These are phyloP conservation scores for Trypoxylus dichotomus DNA, from an alignment of 1,140 invertebrate genomes.

Conservation along the genomic window DNA sequence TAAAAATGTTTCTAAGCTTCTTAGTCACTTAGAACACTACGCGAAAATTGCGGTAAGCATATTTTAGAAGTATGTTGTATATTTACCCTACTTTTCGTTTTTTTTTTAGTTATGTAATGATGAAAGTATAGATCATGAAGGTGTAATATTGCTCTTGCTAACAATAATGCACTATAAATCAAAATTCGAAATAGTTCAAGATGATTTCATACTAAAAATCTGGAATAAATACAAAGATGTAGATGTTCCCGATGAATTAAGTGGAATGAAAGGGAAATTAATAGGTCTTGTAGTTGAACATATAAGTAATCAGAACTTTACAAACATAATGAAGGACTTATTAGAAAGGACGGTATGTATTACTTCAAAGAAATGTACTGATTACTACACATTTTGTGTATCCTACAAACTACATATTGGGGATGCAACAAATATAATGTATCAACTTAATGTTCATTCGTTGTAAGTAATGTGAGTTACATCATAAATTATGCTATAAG, in stretches of 20 bases:
- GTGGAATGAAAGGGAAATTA: constrained; percentile 42
- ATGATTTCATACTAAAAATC: constrained; percentile 39
- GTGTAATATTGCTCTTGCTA: constrained; percentile 36
- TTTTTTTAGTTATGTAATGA: constrained; percentile 1
- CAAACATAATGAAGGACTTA: constrained; percentile 37
- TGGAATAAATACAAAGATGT: constrained; percentile 40
- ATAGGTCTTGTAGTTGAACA: constrained; percentile 41
- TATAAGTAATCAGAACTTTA: constrained; percentile 45
- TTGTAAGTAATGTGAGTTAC: too few species aligned
- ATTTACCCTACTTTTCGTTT: neutral
- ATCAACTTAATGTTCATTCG: neutral
- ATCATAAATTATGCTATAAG: too few species aligned
- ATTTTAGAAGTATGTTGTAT: neutral
- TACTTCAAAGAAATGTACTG: neutral
- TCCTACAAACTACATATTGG: too few species aligned
- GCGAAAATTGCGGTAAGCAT: neutral
- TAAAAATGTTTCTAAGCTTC: neutral
- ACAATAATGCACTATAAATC: constrained; percentile 43
- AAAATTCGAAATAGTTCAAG: constrained; percentile 35
- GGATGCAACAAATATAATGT: neutral
- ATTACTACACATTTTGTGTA: neutral
- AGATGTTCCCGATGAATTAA: neutral
- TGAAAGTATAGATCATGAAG: neutral
- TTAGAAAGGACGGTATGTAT: constrained; percentile 39
- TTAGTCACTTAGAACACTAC: neutral